These are phyloP conservation scores for Alosa sapidissima DNA, from an alignment of 2,797 vertebrate species.

Conservation along the genomic window DNA sequence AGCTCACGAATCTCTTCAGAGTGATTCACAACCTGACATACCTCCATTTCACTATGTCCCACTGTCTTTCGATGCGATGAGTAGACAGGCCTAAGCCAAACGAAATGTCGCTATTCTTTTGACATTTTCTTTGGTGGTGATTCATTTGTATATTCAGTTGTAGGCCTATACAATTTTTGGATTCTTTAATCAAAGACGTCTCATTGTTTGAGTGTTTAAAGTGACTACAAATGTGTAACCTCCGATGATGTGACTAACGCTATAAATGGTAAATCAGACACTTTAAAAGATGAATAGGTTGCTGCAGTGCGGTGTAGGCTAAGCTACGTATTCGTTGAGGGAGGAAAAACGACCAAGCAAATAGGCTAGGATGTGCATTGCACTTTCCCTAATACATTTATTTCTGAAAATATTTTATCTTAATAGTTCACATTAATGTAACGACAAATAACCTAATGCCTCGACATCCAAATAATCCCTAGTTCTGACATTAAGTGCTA, in stretches of 20 bases:
- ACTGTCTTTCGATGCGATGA: neutral
- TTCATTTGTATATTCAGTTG: neutral
- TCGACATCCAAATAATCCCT: neutral
- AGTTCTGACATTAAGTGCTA: too few species aligned
- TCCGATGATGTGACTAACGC: neutral
- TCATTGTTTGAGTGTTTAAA: neutral
- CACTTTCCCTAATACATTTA: neutral
- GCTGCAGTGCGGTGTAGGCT: conserved; percentile 75
- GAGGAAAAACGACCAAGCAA: neutral
- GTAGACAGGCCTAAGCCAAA: neutral
- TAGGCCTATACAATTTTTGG: neutral
- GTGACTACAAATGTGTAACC: neutral
- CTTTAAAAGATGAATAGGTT: conserved; percentile 45
- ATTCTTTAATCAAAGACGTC: neutral
- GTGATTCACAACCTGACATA: neutral
- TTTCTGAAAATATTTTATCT: neutral
- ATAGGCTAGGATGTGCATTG: neutral
- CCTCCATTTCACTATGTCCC: neutral
- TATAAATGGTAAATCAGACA: neutral
- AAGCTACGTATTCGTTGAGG: neutral
- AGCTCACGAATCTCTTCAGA: neutral
- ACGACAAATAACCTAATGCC: neutral
- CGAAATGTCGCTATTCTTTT: neutral
- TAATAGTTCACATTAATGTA: neutral
- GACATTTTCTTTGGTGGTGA: neutral